Percentiles rank a stretch among this genome's conserved stretches.
Conservation (phyloP, 2,888 invertebrate species). For the Sipunculus nudus region DNA sequence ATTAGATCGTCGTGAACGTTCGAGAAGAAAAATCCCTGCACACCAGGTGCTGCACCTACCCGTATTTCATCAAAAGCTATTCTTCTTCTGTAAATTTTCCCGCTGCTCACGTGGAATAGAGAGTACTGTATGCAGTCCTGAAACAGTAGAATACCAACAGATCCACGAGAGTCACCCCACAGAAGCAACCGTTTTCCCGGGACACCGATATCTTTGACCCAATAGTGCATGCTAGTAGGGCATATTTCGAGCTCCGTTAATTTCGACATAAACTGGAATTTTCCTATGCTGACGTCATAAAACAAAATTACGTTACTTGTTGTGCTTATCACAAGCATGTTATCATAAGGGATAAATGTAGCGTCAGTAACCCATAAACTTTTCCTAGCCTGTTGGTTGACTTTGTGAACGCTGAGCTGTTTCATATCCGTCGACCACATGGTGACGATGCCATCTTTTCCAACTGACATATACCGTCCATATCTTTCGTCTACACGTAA, state of each 20-base stretch:
- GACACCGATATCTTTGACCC: too few relatives aligned
- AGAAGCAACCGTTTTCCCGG: too few relatives aligned
- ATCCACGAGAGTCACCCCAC: slow-evolving; percentile 80
- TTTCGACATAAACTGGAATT: slow-evolving; percentile 40
- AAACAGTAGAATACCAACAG: slow-evolving; percentile 57
- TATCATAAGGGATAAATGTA: slow-evolving; percentile 79
- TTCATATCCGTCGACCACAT: slow-evolving; percentile 81
- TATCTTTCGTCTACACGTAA: slow-evolving; percentile 70
- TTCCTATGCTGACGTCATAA: slow-evolving; percentile 71
- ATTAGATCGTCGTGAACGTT: slow-evolving; percentile 76
- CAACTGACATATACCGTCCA: slow-evolving; percentile 79
- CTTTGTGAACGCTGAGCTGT: slow-evolving; percentile 56
- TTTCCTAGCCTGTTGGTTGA: background rate
- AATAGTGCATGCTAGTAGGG: slow-evolving; percentile 72
- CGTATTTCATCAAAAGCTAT: too few relatives aligned
- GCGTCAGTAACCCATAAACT: slow-evolving; percentile 76
- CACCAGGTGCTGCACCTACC: too few relatives aligned
- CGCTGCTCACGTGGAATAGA: too few relatives aligned
- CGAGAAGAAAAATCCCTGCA: slow-evolving; percentile 64
- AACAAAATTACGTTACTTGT: slow-evolving; percentile 82
- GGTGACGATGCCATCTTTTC: slow-evolving; percentile 80
- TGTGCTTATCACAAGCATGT: slow-evolving; percentile 80
- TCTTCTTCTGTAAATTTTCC: too few relatives aligned
- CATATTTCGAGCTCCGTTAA: slow-evolving; percentile 75
- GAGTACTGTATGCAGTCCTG: too few relatives aligned